Evolutionary conservation across 2,113 vertebrate species (phyloP).

Genomic region (Arizona elegans): DNA sequence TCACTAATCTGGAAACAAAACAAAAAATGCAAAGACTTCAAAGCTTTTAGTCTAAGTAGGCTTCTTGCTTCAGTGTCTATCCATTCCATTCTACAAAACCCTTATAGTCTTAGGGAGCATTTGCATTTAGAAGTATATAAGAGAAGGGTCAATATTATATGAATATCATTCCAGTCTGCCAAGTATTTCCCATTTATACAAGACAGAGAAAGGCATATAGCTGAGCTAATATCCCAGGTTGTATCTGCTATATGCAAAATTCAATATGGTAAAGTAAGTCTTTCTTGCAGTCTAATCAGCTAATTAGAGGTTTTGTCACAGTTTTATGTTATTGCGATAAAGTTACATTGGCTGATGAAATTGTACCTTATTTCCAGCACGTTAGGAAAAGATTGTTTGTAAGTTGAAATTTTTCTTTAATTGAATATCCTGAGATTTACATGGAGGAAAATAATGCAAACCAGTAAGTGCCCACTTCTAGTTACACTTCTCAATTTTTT

Average conservation of each 20-base stretch:
- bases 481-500: constrained; percentile 47
- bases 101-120: neutral
- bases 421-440: constrained; percentile 66
- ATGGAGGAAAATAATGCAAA: constrained; percentile 45
- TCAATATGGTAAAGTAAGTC: constrained; percentile 31
- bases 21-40: neutral
- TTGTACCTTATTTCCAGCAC: constrained; percentile 51
- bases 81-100: neutral
- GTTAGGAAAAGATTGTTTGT: constrained; percentile 62
- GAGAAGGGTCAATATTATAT: constrained; percentile 4
- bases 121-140: neutral
- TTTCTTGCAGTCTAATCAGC: constrained; percentile 52
- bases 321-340: constrained; percentile 43
- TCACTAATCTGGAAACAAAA: neutral
- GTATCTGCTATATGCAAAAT: constrained; percentile 33
- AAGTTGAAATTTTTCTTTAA: constrained; percentile 65
- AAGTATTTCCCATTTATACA: constrained; percentile 33
- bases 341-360: constrained; percentile 56
- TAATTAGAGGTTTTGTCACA: constrained; percentile 57
- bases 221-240: constrained; percentile 7
- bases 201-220: constrained; percentile 2
- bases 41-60: neutral
- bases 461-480: constrained; percentile 41
- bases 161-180: constrained; percentile 22
- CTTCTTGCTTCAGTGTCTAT: neutral